Percentiles rank a stretch among this genome's conserved stretches.
Conservation (phyloP, 1,140 invertebrate genomes). For the Philopotamus ludificatus region DNA sequence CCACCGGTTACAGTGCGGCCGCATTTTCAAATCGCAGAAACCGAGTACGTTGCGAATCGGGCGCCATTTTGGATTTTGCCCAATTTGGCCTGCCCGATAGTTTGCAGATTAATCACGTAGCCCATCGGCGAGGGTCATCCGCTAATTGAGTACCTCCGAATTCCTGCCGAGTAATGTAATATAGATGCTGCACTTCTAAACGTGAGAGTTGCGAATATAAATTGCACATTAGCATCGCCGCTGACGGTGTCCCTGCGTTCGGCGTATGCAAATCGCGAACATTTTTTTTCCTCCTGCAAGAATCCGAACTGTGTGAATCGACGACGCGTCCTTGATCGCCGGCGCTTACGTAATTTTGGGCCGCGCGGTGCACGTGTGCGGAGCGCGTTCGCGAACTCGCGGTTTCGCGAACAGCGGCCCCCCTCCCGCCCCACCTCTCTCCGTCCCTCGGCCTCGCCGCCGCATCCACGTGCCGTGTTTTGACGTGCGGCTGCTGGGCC, state of each 20-base stretch:
- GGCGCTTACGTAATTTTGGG: background rate
- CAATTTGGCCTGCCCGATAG: too few relatives aligned
- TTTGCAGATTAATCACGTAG: too few relatives aligned
- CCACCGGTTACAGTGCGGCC: too few relatives aligned
- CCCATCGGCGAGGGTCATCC: background rate
- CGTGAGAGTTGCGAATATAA: background rate
- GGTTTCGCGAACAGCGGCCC: background rate
- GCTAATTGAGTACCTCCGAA: background rate
- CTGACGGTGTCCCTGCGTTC: background rate
- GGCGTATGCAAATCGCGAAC: background rate
- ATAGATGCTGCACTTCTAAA: background rate
- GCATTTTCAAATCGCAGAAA: too few relatives aligned
- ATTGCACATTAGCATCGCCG: background rate
- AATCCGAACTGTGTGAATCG: background rate
- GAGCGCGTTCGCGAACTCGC: background rate
- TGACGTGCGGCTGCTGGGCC: background rate
- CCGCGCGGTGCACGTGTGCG: background rate
- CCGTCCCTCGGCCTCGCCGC: too few relatives aligned
- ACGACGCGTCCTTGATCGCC: background rate
- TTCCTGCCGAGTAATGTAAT: background rate
- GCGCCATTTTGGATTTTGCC: too few relatives aligned
- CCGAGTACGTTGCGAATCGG: too few relatives aligned
- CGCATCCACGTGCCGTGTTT: background rate
- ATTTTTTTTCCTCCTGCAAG: background rate
- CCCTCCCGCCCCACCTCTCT: too few relatives aligned